Evolutionary conservation across 2,888 invertebrate species (phyloP), one percentile per base, ranked within the genome.

Genomic region (Trissoscelio sp.): DNA sequence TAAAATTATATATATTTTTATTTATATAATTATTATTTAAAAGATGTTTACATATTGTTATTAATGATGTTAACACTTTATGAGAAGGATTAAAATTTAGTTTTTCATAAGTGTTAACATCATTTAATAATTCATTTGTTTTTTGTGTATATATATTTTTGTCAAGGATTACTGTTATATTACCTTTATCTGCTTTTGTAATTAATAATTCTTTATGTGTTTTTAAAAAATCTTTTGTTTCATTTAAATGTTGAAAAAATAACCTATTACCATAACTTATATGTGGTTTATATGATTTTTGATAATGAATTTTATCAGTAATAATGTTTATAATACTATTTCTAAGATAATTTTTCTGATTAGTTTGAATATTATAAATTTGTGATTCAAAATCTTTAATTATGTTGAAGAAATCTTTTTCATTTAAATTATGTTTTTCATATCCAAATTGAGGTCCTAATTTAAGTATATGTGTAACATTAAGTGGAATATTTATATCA

Each of bases 141-240:
- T 53, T 53, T 53, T 53, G 5, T 2, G 12, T 28, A 12, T 53
- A 53, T n/a, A 28, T 3, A n/a, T 2, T 28, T 53, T 53, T 53
- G n/a, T 53, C 53, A 6, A 53, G 11, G 11, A 24, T 24, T 2
- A 51, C 51, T 22, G 51, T 51, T 7, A 24, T n/a, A 24, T 51
- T 51, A 12, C 53, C 53, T 16, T 53, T 53, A 12, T 53, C 53
- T 14, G 31, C 53, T 31, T 28, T 24, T 31, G 28, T 53, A 9
- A 53, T 11, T 9, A 53, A 14, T n/a, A 7, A 53, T 53, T 4
- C 12, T 20, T 53, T 53, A n/a, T n/a, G n/a, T n/a, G n/a, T 53
- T 53, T 53, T 53, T 12, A 53, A 2, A 53, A 31, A 53, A 5
- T 53, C 5, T 53, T 14, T 24, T 2, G 28, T 53, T 12, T 14